Evolutionary conservation across 53 echinoderm and acorn worm species (phyloP).

Genomic region (Zoroaster sp.): DNA sequence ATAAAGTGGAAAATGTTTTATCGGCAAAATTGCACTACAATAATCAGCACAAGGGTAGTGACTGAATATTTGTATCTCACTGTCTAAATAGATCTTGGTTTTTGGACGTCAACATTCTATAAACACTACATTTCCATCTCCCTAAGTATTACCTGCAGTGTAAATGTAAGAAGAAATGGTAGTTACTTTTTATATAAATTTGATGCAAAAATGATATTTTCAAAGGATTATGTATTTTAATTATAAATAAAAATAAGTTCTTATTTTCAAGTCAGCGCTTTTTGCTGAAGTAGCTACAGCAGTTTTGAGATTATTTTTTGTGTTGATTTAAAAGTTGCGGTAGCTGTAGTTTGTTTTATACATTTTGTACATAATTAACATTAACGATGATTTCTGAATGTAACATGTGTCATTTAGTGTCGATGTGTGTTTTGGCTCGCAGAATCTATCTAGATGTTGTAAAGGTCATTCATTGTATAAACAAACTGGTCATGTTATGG

Average conservation of each 20-base stretch:
- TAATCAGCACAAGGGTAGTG: no score
- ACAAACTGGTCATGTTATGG: background rate
- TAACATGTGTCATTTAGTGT: background rate
- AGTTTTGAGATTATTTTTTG: background rate
- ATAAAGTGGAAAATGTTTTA: no score
- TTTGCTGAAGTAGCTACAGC: constrained; percentile 38
- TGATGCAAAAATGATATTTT: constrained; percentile 55
- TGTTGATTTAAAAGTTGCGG: background rate
- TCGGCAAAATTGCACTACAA: no score
- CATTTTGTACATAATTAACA: constrained; percentile 37
- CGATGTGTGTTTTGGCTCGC: background rate
- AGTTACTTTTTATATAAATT: constrained; percentile 54
- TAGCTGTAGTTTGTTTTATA: constrained; percentile 44
- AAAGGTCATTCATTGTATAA: background rate
- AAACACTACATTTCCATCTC: background rate
- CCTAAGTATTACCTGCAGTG: constrained; percentile 3
- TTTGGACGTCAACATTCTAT: no score
- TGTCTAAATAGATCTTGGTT: no score
- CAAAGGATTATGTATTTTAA: constrained; percentile 59
- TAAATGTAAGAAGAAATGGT: constrained; percentile 18
- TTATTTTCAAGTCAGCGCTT: constrained; percentile 46
- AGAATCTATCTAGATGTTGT: background rate
- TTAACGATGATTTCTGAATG: constrained; percentile 34
- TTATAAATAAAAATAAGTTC: constrained; percentile 36
- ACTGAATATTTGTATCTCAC: no score